Percentiles rank a stretch among this genome's conserved stretches.
phyloP scores from a whole-genome alignment of 1,140 invertebrate species.

The Ruditapes philippinarum region DNA sequence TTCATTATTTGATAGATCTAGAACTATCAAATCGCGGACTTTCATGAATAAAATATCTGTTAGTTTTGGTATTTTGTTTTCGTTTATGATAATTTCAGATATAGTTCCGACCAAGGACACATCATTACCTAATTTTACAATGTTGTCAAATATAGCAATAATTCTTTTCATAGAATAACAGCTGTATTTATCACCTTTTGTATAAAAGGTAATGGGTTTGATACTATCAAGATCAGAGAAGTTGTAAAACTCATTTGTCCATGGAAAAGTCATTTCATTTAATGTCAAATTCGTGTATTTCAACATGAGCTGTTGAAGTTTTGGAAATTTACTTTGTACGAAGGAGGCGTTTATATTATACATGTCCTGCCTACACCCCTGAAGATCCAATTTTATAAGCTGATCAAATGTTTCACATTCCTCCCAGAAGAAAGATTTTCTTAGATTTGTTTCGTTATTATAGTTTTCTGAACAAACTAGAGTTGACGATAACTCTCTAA shows the following conservation, averaged over 20 bases:
- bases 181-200: neutral
- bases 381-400: neutral
- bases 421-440: neutral
- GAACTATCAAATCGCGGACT: neutral
- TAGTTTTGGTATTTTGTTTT: neutral
- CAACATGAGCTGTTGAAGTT: neutral
- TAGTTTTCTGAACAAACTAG: too few species aligned
- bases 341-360: neutral
- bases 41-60: neutral
- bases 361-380: neutral
- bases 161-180: neutral
- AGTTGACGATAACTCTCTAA: neutral
- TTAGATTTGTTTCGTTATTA: neutral
- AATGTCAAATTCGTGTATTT: neutral
- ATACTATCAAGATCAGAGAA: neutral
- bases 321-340: neutral
- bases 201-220: neutral
- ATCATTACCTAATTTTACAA: neutral
- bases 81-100: neutral
- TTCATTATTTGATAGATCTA: neutral
- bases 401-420: neutral
- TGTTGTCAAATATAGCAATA: neutral
- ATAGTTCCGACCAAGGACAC: neutral
- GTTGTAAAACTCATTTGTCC: neutral
- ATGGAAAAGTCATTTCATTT: neutral